Conservation (phyloP, 2,797 vertebrate species). For the Chelidonichthys spinosus region DNA sequence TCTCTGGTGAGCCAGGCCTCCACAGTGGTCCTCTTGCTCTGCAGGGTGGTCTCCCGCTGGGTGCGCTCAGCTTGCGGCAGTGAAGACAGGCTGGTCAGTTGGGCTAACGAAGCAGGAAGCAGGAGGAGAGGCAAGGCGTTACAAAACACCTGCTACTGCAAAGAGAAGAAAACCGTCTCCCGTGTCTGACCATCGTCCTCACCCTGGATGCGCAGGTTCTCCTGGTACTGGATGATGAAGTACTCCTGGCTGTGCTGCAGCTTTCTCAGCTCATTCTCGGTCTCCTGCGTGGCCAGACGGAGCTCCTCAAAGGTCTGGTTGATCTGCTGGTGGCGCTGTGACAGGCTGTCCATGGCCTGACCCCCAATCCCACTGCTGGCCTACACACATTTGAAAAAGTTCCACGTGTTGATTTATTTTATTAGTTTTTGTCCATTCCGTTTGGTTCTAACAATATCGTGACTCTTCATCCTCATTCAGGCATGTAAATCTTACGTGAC, state of each 20-base stretch:
- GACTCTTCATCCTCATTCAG: not conserved
- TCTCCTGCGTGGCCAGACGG: conserved; percentile 91
- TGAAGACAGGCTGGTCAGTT: conserved; percentile 89
- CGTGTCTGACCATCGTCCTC: conserved; percentile 11
- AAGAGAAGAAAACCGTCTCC: not conserved
- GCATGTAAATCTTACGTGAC: not conserved
- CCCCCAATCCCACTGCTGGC: conserved; percentile 84
- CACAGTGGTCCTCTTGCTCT: conserved; percentile 92
- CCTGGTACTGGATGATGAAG: conserved; percentile 98
- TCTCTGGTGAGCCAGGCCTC: conserved; percentile 94
- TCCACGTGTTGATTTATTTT: not conserved
- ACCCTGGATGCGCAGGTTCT: conserved; percentile 95
- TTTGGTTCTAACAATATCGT: not conserved
- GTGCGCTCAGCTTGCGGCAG: conserved; percentile 89
- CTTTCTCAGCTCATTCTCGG: conserved; percentile 93
- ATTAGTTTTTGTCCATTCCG: not conserved
- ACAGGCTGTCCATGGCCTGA: conserved; percentile 88
- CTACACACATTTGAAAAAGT: conserved; percentile 65
- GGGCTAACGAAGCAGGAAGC: conserved; percentile 80
- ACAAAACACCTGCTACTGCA: not conserved
- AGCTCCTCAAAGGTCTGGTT: conserved; percentile 90
- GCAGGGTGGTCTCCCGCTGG: conserved; percentile 89
- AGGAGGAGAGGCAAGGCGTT: not conserved
- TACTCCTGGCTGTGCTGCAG: conserved; percentile 97
- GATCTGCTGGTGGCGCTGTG: conserved; percentile 96